Conservation (phyloP, 2,797 vertebrate species). For the Squalus acanthias region DNA sequence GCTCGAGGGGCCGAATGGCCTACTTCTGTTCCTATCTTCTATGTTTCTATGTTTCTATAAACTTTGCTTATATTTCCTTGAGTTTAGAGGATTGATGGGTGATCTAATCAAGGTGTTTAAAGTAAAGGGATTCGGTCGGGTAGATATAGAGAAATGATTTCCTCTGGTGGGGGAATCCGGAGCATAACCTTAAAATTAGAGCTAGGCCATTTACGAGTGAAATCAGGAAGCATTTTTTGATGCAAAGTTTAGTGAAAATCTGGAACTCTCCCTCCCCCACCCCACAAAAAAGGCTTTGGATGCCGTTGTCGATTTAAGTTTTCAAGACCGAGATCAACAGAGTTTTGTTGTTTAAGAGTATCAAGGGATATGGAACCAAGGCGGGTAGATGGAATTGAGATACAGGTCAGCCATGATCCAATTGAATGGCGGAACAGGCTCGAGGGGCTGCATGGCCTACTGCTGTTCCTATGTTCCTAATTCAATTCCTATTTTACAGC, state of each 20-base stretch:
- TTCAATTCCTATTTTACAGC: neutral
- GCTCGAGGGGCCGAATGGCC: no score
- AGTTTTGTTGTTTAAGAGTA: neutral
- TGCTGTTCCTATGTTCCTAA: neutral
- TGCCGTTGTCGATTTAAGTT: neutral
- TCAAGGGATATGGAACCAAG: neutral
- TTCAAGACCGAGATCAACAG: neutral
- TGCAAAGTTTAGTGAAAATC: neutral
- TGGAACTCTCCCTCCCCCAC: neutral
- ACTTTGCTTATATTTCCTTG: neutral
- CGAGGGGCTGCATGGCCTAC: neutral
- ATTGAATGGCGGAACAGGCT: neutral
- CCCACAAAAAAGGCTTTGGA: neutral
- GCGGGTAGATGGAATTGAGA: neutral
- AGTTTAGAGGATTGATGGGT: neutral
- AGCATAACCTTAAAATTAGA: neutral
- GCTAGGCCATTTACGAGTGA: neutral
- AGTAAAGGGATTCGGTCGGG: neutral
- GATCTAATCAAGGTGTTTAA: neutral
- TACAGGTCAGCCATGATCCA: neutral
- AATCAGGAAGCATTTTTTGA: neutral
- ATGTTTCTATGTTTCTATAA: no score
- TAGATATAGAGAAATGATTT: neutral
- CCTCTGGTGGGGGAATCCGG: neutral
- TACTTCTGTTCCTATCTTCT: no score